Conservation (phyloP, 1,140 invertebrate species). For the Venustaconcha ellipsiformis region DNA sequence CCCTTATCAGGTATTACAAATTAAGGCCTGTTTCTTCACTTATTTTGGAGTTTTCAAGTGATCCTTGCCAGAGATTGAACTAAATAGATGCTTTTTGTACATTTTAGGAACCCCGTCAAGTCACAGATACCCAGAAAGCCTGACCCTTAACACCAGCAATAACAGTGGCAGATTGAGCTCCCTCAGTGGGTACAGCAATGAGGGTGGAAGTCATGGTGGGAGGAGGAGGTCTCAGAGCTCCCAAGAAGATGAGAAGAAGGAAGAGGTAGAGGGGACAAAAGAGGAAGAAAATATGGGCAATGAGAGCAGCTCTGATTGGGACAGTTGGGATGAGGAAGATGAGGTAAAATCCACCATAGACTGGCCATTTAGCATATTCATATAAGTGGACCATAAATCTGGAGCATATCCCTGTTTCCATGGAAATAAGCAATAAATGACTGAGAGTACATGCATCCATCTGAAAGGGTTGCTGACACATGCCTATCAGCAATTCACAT, state of each 20-base stretch:
- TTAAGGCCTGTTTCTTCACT: not conserved
- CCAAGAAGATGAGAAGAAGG: conserved; percentile 19
- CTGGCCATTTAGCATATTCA: not conserved
- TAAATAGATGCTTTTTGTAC: not conserved
- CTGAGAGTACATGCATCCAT: not conserved
- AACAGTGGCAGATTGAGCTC: conserved; percentile 49
- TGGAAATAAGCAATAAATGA: not conserved
- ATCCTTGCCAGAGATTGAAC: not conserved
- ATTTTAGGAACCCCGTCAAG: conserved; percentile 22
- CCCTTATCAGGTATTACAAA: too few species aligned
- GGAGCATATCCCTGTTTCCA: not conserved
- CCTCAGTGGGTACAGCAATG: conserved; percentile 37
- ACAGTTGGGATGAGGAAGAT: conserved; percentile 59
- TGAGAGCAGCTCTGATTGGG: conserved; percentile 49
- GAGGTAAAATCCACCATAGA: conserved; percentile 33
- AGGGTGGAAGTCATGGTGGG: conserved; percentile 9
- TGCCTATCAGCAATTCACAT: not conserved
- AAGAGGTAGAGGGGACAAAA: conserved; percentile 25
- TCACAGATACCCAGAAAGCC: conserved; percentile 43
- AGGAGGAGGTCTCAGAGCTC: conserved; percentile 9
- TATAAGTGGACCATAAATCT: not conserved
- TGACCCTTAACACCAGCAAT: conserved; percentile 51
- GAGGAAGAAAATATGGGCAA: conserved; percentile 9
- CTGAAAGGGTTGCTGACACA: not conserved
- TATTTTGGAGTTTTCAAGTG: not conserved